These are phyloP conservation scores for Corythoichthys intestinalis DNA, from an alignment of 2,113 vertebrate genomes.

Conservation along the genomic window DNA sequence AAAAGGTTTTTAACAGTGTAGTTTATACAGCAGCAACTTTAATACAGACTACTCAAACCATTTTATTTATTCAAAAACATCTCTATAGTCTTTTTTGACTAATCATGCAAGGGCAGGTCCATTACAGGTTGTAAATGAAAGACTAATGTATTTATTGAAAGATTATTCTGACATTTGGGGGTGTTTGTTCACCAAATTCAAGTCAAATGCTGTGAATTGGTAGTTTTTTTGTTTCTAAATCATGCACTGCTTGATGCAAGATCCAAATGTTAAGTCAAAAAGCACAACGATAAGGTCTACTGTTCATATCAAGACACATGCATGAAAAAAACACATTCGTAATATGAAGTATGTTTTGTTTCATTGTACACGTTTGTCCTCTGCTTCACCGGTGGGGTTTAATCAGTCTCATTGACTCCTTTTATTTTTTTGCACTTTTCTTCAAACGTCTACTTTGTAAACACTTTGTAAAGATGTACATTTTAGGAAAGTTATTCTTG, in stretches of 20 bases:
- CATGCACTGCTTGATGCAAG: slow-evolving; percentile 51
- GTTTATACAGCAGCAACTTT: slow-evolving; percentile 21
- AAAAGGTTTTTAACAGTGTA: slow-evolving; percentile 10
- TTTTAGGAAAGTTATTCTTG: slow-evolving; percentile 73
- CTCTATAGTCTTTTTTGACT: slow-evolving; percentile 16
- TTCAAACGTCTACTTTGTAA: slow-evolving; percentile 64
- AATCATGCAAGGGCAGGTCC: slow-evolving; percentile 27
- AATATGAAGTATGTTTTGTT: slow-evolving; percentile 69
- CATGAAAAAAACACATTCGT: slow-evolving; percentile 44
- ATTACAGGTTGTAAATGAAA: slow-evolving; percentile 52
- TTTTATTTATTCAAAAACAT: slow-evolving; percentile 50
- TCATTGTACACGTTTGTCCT: slow-evolving; percentile 55
- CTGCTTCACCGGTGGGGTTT: slow-evolving; percentile 65
- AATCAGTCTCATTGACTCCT: slow-evolving; percentile 57
- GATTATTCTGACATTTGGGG: slow-evolving; percentile 30
- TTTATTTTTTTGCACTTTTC: slow-evolving; percentile 70
- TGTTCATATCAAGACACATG: slow-evolving; percentile 51
- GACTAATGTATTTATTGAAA: slow-evolving; percentile 67
- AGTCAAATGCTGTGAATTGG: slow-evolving; percentile 69
- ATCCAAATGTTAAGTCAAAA: slow-evolving; percentile 30
- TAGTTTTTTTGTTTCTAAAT: slow-evolving; percentile 38
- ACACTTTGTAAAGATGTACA: slow-evolving; percentile 79
- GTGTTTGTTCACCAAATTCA: slow-evolving; percentile 42
- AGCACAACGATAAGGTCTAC: slow-evolving; percentile 38
- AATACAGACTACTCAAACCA: slow-evolving; percentile 12